Percentiles rank a stretch among this genome's conserved stretches.
These are phyloP conservation scores for Cathartes aura DNA, from an alignment of 2,113 vertebrate species.

Conservation along the genomic window DNA sequence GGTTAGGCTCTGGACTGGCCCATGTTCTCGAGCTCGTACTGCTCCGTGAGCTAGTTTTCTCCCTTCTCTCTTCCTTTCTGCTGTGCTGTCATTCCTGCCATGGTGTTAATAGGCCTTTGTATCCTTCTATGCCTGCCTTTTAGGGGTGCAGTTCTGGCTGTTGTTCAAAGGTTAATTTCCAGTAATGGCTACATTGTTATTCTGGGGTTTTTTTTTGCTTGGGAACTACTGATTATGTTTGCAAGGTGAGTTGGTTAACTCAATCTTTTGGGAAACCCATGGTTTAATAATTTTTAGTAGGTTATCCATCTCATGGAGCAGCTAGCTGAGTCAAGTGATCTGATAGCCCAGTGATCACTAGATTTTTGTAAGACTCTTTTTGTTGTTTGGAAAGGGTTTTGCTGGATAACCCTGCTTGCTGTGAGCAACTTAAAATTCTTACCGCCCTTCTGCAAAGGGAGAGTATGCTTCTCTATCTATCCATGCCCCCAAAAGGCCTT, in stretches of 20 bases:
- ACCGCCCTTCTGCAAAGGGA: neutral
- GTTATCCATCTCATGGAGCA: neutral
- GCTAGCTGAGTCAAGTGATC: neutral
- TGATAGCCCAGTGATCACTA: neutral
- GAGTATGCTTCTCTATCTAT: fast-evolving
- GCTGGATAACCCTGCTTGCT: neutral
- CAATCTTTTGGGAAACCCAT: neutral
- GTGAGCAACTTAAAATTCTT: neutral
- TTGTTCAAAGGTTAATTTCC: neutral
- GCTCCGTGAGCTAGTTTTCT: neutral
- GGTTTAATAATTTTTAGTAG: neutral
- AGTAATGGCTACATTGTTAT: neutral
- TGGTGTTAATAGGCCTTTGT: neutral
- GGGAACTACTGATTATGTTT: neutral
- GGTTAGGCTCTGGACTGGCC: neutral
- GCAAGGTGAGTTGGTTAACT: neutral
- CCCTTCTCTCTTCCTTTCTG: neutral
- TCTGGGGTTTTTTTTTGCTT: neutral
- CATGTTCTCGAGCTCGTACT: fast-evolving
- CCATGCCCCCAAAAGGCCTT: neutral
- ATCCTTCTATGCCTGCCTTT: neutral
- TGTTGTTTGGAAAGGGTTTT: neutral
- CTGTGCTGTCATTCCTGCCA: neutral
- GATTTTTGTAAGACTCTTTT: neutral
- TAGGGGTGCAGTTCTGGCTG: neutral